Evolutionary conservation across 2,888 invertebrate species (phyloP).

Genomic region (Apeira syringaria): DNA sequence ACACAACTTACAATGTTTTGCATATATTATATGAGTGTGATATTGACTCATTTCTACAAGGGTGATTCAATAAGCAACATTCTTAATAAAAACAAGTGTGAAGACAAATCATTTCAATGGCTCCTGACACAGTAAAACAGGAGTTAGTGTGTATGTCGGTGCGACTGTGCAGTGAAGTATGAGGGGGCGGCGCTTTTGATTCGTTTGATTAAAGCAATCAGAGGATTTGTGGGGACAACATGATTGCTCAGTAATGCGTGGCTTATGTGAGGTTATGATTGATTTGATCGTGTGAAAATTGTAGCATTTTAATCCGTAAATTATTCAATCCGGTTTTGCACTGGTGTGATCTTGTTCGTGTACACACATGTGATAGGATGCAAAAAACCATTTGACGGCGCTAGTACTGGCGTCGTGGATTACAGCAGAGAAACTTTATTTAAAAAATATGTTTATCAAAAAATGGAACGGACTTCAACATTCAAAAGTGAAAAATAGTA

Average conservation of each 20-base stretch:
- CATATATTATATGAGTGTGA: no score
- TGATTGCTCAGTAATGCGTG: slow-evolving; percentile 13
- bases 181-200: slow-evolving; percentile 12
- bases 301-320: no score
- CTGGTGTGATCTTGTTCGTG: no score
- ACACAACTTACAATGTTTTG: no score
- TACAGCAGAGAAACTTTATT: no score
- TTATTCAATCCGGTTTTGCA: no score
- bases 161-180: slow-evolving; percentile 1
- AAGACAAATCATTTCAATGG: slow-evolving; percentile 13
- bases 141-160: neutral
- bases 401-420: no score
- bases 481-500: no score
- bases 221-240: slow-evolving; percentile 6
- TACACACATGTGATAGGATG: no score
- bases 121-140: neutral
- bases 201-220: slow-evolving; percentile 13
- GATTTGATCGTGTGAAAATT: slow-evolving; percentile 8
- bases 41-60: neutral
- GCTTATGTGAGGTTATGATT: neutral
- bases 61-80: slow-evolving; percentile 15
- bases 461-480: no score
- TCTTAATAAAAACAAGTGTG: slow-evolving; percentile 16
- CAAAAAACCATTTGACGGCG: no score
- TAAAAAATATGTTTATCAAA: no score